Percentiles rank a stretch among this genome's conserved stretches.
phyloP scores from a whole-genome alignment of 2,888 invertebrate genomes.

The Hipparchia semele region DNA sequence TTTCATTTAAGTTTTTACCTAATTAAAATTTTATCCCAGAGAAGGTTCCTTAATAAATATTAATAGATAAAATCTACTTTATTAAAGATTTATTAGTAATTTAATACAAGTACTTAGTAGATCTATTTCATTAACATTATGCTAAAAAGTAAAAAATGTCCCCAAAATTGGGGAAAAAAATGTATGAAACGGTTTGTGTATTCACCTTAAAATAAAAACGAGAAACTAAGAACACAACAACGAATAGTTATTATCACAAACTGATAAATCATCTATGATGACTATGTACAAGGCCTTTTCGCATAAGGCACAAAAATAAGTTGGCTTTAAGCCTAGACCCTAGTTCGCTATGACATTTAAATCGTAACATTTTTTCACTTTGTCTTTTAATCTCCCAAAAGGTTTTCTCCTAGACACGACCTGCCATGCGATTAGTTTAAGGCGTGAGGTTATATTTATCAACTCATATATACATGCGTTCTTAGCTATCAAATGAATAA shows the following conservation, averaged over 20 bases:
- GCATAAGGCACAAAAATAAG: constrained; percentile 75
- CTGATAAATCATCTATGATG: constrained; percentile 71
- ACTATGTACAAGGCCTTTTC: constrained; percentile 63
- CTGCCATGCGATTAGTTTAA: no score
- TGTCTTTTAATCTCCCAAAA: no score
- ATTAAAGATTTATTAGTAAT: no score
- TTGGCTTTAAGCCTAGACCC: constrained; percentile 64
- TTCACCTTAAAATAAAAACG: constrained; percentile 19
- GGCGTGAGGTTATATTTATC: no score
- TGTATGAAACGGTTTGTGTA: not conserved
- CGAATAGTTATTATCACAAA: constrained; percentile 64
- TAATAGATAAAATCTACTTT: no score
- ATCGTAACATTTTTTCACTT: not conserved
- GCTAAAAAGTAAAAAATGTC: not conserved
- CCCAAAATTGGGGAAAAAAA: constrained; percentile 10
- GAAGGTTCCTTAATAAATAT: no score
- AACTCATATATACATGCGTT: no score
- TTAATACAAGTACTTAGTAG: no score
- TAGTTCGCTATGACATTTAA: constrained; percentile 27
- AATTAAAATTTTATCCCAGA: no score
- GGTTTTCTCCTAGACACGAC: no score
- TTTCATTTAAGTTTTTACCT: no score
- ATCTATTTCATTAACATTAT: not conserved
- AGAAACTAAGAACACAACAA: constrained; percentile 55
- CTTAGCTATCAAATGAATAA: no score